phyloP scores from a whole-genome alignment of 2,113 vertebrate species.

The Girardinichthys multiradiatus region DNA sequence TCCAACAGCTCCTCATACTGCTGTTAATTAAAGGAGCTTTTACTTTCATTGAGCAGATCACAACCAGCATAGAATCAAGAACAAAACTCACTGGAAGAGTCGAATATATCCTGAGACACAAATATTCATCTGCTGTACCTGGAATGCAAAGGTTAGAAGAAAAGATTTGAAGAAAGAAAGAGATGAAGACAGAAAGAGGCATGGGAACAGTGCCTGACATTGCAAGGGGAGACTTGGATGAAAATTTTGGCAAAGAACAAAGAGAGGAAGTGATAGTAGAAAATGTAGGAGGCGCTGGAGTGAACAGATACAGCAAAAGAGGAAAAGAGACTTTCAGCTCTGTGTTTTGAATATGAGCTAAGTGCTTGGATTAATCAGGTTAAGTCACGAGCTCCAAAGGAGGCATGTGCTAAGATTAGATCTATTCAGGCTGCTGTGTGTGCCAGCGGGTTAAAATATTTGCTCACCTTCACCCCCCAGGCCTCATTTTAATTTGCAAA shows the following conservation, averaged over 20 bases:
- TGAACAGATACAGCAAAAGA: not conserved
- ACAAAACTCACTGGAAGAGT: conserved; percentile 25
- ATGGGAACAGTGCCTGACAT: conserved; percentile 15
- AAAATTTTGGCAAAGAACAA: conserved; percentile 17
- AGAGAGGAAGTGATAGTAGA: not conserved
- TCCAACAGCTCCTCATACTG: conserved; percentile 19
- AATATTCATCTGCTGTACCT: conserved; percentile 20
- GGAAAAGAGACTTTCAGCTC: not conserved
- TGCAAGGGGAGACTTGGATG: conserved; percentile 4
- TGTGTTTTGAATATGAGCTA: conserved; percentile 44
- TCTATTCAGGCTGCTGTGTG: conserved; percentile 28
- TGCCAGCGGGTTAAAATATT: conserved; percentile 20
- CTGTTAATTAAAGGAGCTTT: conserved; percentile 56
- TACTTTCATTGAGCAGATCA: conserved; percentile 52
- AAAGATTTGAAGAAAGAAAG: not conserved
- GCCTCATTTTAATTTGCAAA: conserved; percentile 39
- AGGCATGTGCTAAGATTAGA: conserved; percentile 14
- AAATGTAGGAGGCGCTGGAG: conserved; percentile 17
- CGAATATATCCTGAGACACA: conserved; percentile 45
- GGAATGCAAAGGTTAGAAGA: conserved; percentile 20
- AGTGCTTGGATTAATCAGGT: conserved; percentile 23
- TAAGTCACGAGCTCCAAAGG: too few relatives aligned
- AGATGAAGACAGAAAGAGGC: conserved; percentile 9
- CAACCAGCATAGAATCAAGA: conserved; percentile 20
- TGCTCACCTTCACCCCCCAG: conserved; percentile 24